phyloP scores from a whole-genome alignment of 2,888 invertebrate species.

The Malthinus seriepunctatus region DNA sequence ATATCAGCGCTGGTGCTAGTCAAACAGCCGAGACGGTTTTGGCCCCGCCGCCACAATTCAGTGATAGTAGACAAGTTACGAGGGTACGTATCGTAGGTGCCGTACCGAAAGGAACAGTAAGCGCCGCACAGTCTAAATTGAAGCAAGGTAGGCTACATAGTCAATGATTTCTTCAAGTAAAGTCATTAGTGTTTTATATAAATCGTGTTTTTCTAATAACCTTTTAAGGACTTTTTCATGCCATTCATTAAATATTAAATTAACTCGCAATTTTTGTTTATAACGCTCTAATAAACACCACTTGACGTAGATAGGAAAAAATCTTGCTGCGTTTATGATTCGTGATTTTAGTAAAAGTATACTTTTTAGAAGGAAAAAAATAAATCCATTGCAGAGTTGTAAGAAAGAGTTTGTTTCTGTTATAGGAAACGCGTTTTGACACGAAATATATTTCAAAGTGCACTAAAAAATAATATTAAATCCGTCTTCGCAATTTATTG shows the following conservation, averaged over 20 bases:
- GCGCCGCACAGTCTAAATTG: slow-evolving; percentile 41
- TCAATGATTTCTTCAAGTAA: slow-evolving; percentile 43
- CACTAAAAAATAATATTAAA: slow-evolving; percentile 20
- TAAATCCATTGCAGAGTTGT: slow-evolving; percentile 3
- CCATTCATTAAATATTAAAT: background rate
- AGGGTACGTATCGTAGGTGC: slow-evolving; percentile 83
- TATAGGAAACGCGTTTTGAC: slow-evolving; percentile 2
- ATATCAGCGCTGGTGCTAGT: slow-evolving; percentile 50
- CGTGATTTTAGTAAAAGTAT: too few species aligned
- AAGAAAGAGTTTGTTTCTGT: slow-evolving; percentile 1
- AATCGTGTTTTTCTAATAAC: slow-evolving; percentile 21
- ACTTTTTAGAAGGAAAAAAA: background rate
- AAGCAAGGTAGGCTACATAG: slow-evolving; percentile 53
- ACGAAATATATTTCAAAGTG: slow-evolving; percentile 17
- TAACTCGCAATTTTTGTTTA: background rate
- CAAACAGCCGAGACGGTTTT: slow-evolving; percentile 56
- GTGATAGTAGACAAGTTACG: slow-evolving; percentile 67
- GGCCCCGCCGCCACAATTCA: slow-evolving; percentile 90
- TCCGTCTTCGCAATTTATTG: slow-evolving; percentile 21
- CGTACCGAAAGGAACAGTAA: slow-evolving; percentile 67
- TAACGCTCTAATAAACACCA: slow-evolving; percentile 3
- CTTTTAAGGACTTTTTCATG: slow-evolving; percentile 9
- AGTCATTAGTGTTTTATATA: slow-evolving; percentile 20
- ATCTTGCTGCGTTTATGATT: background rate
- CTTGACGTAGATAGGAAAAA: slow-evolving; percentile 6